phyloP scores from a whole-genome alignment of 2,113 vertebrate species.

The Pelusios castaneus region DNA sequence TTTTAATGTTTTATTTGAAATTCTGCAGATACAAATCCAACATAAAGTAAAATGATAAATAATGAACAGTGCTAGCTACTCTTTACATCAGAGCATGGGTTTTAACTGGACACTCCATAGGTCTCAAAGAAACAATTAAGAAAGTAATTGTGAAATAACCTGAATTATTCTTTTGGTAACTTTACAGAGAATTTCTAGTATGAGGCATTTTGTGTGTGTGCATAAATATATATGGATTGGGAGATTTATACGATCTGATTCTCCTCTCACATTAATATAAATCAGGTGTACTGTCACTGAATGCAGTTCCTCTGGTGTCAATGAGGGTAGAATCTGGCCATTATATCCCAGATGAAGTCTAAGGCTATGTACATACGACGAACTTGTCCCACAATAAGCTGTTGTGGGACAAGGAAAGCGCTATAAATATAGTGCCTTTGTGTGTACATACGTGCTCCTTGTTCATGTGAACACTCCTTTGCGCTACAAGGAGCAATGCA shows the following conservation, averaged over 20 bases:
- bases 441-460: no score
- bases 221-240: not conserved
- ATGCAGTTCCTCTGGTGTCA: not conserved
- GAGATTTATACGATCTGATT: not conserved
- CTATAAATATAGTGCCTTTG: no score
- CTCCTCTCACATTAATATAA: not conserved
- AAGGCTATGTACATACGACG: no score
- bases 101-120: conserved; percentile 6
- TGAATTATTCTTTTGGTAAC: not conserved
- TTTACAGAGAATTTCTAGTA: not conserved
- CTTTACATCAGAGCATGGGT: conserved; percentile 15
- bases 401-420: no score
- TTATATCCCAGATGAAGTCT: not conserved
- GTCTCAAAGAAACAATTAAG: conserved; percentile 25
- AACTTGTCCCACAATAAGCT: no score
- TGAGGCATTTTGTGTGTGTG: not conserved
- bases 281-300: not conserved
- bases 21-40: conserved; percentile 36
- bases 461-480: no score
- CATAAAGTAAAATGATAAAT: conserved; percentile 22
- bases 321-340: not conserved
- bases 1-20: conserved; percentile 35
- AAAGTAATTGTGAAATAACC: not conserved
- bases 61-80: conserved; percentile 7
- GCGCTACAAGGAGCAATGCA: no score